Evolutionary conservation across 37 sponge, comb jelly and placozoan genomes (phyloP), one percentile per base, ranked within the genome.

Genomic region (Agelas oroides): DNA sequence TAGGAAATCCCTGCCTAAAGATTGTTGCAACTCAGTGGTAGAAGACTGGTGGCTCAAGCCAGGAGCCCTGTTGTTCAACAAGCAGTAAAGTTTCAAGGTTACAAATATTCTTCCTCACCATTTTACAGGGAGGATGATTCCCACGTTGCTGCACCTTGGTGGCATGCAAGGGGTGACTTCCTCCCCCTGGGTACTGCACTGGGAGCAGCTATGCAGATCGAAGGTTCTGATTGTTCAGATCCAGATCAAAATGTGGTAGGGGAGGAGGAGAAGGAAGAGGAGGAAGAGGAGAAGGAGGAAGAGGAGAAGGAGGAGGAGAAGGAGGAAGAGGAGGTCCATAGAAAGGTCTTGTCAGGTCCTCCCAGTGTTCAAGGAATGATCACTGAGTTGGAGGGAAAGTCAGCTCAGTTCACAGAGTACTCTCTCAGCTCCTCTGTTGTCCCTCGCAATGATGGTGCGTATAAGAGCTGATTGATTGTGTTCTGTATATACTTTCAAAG

Each of bases 381-480:
- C 21, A 27, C 17, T 57, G 27, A 39, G 8, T 6, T 0, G 33
- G 76, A 86, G 54, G 88, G 75, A 32, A 76, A 40, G 11, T 53
- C 39, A 38, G 87, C 92, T 0, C 68, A 76, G 64, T 94, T 98
- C 59, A 94, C 99, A 37, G 95, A 92, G 39, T 98, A 91, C 54
- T 94, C 95, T 20, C 76, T 98, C 76, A 89, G 89, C 23, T 98
- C 99, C 35, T 92, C 96, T 31, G 93, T 90, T 56, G 87, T 96
- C 12, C 92, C 95, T 1, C 41, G 99, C 5, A 96, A 84, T 82
- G 95, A 98, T 87, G 93, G 97, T 94, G 64, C 23, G 56, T 41
- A 5, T 8, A 8, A 46, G 46, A 46, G 46, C 6, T 46, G 8
- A 8, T 46, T 46, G 25, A 19, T 12, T 52, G 20, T 1, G 53